Conservation (phyloP, 2,888 invertebrate species). For the Meliscaeva auricollis region DNA sequence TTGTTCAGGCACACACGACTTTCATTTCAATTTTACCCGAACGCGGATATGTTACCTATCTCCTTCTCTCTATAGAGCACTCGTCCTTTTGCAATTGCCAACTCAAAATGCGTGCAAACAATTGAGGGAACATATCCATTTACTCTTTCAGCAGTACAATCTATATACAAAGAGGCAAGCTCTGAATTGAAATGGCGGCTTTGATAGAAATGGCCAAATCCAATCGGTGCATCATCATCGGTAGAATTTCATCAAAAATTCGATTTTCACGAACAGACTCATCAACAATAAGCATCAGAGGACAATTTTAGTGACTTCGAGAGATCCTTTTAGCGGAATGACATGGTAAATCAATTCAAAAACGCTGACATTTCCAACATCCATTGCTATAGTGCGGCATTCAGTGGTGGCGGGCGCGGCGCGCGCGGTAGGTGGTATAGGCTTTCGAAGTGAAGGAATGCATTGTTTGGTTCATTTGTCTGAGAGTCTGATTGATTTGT, state of each 20-base stretch:
- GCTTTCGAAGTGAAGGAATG: slow-evolving; percentile 18
- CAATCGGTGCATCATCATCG: slow-evolving; percentile 17
- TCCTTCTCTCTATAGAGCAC: neutral
- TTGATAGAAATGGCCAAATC: slow-evolving; percentile 28
- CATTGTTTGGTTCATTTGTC: slow-evolving; percentile 34
- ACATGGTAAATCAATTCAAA: slow-evolving; percentile 37
- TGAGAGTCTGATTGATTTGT: neutral
- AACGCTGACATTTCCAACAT: slow-evolving; percentile 35
- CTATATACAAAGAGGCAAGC: neutral
- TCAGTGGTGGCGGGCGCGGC: too few species aligned
- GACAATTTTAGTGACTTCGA: slow-evolving; percentile 19
- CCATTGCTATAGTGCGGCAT: slow-evolving; percentile 13
- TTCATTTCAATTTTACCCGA: slow-evolving; percentile 24
- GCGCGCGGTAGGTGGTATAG: neutral
- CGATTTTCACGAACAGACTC: slow-evolving; percentile 25
- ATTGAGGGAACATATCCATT: slow-evolving; percentile 28
- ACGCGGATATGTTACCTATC: slow-evolving; percentile 20
- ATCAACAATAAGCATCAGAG: slow-evolving; percentile 9
- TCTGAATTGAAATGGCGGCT: neutral
- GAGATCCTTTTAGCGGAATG: slow-evolving; percentile 30
- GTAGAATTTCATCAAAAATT: slow-evolving; percentile 26
- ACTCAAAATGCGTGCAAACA: slow-evolving; percentile 26
- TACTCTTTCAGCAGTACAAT: slow-evolving; percentile 3
- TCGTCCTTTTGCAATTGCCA: slow-evolving; percentile 12
- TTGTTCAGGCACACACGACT: slow-evolving; percentile 23